Evolutionary conservation across 2,797 vertebrate species (phyloP), one percentile per base, ranked within the genome.

Genomic region (Acanthornis magna): DNA sequence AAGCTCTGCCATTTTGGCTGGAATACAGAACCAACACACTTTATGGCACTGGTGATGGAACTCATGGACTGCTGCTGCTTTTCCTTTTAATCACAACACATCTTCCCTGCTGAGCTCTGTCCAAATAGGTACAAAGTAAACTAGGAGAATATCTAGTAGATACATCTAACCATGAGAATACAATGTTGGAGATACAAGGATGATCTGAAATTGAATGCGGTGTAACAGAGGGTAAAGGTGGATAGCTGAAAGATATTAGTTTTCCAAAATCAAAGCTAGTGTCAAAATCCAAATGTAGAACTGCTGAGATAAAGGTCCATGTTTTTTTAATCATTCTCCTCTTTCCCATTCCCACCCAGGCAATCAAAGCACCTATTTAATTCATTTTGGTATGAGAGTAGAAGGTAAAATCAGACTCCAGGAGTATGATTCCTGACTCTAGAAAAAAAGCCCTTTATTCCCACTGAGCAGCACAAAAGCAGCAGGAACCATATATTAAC

Each of bases 1-100:
- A 95, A 93, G 87, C 55, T 43, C 54, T 97, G 96, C 91, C 96
- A 94, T 91, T 91, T 93, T 97, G 95, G 95, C 94, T 58, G 36
- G 42, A 76, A 67, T 76, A 88, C 91, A 96, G 82, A 93, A 62
- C 32, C 13, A 50, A 58, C 34, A 84, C 70, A 30, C 8, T 67
- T 81, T 32, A 90, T 0, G 4, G 63, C 72, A 88, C 38, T 18
- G 3, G 6, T 54, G 68, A 21, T 62, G 29, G 17, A 75, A 89
- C 30, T 16, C 50, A 67, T 22, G 63, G 47, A 72, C 36, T 83
- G 45, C 34, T 83, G 21, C 55, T 74, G 19, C 40, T 89, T 94
- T 71, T 74, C 22, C n/a, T 85, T 93, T 55, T 51, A 66, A 66
- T 45, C 17, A 53, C 20, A 68, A 48, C 12, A 3, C 22, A 23